These are phyloP conservation scores for Mayetiola destructor DNA, from an alignment of 2,888 invertebrate species.

Conservation along the genomic window DNA sequence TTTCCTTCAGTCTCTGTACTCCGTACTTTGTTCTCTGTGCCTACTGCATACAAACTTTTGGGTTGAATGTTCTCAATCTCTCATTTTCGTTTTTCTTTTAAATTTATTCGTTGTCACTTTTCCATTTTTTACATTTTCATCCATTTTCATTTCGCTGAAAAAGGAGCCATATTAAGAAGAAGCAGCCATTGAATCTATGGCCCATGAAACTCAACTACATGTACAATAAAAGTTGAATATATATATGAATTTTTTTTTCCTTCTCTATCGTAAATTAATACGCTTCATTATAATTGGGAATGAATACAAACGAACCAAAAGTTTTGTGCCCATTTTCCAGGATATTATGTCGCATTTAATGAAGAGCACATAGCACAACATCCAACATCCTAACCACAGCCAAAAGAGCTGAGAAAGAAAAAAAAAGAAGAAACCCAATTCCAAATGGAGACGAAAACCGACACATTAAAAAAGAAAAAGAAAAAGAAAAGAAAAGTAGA, in stretches of 20 bases:
- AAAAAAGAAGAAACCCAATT: neutral
- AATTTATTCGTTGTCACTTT: no score
- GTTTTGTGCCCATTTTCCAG: neutral
- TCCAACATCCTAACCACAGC: no score
- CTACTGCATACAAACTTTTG: neutral
- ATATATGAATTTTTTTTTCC: no score
- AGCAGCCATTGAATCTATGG: no score
- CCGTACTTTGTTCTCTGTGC: neutral
- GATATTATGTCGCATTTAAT: neutral
- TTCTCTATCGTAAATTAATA: neutral
- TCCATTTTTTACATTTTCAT: no score
- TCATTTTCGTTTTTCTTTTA: neutral
- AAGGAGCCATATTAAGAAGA: no score
- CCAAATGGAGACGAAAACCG: neutral
- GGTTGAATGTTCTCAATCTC: neutral
- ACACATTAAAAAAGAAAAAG: neutral
- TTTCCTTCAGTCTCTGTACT: no score
- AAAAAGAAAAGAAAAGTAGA: neutral
- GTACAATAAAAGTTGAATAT: no score
- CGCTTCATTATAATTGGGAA: neutral
- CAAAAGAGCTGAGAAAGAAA: no score
- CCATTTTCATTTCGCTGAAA: no score
- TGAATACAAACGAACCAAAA: neutral
- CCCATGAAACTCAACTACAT: no score
- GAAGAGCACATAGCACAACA: neutral